Evolutionary conservation across 2,888 invertebrate species (phyloP).

Genomic region (Neoscelio sp.): DNA sequence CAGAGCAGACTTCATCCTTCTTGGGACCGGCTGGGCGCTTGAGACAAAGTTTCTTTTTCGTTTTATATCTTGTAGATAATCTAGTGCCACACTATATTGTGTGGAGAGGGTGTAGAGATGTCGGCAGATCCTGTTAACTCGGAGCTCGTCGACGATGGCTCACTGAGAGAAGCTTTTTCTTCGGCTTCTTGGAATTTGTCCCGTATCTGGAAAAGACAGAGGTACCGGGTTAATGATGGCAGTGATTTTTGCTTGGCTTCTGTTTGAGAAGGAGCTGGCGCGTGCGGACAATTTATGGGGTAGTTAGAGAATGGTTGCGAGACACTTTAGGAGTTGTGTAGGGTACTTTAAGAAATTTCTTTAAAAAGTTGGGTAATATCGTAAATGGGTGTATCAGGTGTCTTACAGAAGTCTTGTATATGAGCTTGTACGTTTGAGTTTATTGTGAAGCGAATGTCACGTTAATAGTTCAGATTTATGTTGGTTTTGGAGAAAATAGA

Average conservation of each 20-base stretch:
- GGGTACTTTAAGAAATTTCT: no score
- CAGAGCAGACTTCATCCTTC: slow-evolving; percentile 47
- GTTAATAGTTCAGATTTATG: no score
- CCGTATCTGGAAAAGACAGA: slow-evolving; percentile 44
- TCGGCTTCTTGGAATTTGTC: slow-evolving; percentile 1
- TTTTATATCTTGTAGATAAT: no score
- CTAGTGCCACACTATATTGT: no score
- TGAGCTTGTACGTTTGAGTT: no score
- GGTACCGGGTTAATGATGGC: slow-evolving; percentile 16
- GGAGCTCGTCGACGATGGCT: background rate
- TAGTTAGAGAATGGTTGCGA: background rate
- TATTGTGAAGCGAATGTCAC: no score
- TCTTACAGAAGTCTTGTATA: no score
- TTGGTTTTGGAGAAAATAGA: no score
- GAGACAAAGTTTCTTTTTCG: no score
- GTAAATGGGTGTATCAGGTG: slow-evolving; percentile 7
- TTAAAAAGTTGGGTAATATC: slow-evolving; percentile 31
- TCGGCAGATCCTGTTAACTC: no score
- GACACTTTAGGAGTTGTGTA: slow-evolving; percentile 6
- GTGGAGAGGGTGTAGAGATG: no score
- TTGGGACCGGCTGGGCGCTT: no score
- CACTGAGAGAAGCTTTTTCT: background rate
- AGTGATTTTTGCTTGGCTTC: slow-evolving; percentile 21
- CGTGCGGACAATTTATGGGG: slow-evolving; percentile 12
- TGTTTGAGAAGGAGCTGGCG: background rate